Base-by-base conservation (phyloP, 2,888 invertebrate species). In the Amphipyra berbera region DNA sequence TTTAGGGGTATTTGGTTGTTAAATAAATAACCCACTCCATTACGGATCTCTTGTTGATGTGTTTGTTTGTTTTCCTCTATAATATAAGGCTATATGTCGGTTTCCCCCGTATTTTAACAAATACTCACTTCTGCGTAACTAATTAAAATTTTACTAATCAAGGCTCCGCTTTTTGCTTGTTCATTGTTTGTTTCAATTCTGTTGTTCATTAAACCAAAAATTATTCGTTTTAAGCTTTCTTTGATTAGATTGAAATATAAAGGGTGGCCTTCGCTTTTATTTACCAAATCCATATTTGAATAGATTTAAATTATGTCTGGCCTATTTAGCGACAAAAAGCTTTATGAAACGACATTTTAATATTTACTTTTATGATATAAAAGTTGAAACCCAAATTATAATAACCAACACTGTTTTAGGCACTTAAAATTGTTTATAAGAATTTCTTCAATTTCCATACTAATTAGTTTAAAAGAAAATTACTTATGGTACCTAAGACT, bases 61-160 rank as follows among this genome's bases (percentile, higher is more conserved):
- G 3, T 21, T 21, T 33, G 37, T 37, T 37, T 37, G 42, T 44
- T 21, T 21, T 10, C 4, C 42, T 21, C 21, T 21, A 30, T 30
- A 30, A 6, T 6, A 30, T 30, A 6, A 30, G 0, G 30, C 30
- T 7, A 30, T 30, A 4, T 30, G 7, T 4, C 6, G 30, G 45
- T 14, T n/a, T 37, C n/a, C 7, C 10, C 10, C 14, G 10, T 30
- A 46, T 46, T 12, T 35, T 2, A 30, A 30, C 6, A 68, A 40
- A 45, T 37, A 61, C 54, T 55, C 41, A 35, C 50, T 69, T 61
- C 27, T 14, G 9, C 13, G n/a, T 30, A 15, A 42, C n/a, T 50
- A 54, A 62, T 69, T 42, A n/a, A 33, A 68, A 49, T 30, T 37
- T 37, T 50, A 37, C n/a, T 41, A 46, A 61, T 53, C 33, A 67